Conservation (phyloP, 2,113 vertebrate genomes). For the Fulmarus glacialis region DNA sequence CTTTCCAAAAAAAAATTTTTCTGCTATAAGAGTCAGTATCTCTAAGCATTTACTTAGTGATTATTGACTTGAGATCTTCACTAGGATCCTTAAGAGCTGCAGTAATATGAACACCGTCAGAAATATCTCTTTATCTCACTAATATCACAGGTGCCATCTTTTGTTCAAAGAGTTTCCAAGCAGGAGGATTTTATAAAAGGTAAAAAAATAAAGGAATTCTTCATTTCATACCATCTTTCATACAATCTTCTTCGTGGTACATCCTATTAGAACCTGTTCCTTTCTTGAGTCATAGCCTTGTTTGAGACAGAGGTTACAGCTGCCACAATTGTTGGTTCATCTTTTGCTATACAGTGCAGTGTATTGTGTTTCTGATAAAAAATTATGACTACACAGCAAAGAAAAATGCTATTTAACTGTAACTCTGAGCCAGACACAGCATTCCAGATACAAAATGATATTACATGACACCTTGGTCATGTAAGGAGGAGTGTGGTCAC, state of each 20-base stretch:
- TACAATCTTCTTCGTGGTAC: background rate
- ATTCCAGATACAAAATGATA: background rate
- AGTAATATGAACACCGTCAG: background rate
- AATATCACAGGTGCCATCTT: background rate
- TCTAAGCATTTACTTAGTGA: background rate
- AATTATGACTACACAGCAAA: background rate
- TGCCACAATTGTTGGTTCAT: background rate
- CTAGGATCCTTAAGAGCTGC: background rate
- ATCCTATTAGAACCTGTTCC: background rate
- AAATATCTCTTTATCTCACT: background rate
- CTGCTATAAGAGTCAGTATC: rapidly evolving
- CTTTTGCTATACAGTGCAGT: background rate
- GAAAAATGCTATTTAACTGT: background rate
- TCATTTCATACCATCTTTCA: background rate
- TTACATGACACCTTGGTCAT: rapidly evolving
- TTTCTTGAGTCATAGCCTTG: background rate
- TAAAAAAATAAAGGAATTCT: background rate
- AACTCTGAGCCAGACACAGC: background rate
- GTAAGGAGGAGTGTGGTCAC: background rate
- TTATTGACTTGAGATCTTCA: background rate
- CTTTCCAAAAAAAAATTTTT: too few species aligned
- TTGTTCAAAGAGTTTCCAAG: background rate
- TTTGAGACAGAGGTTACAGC: background rate
- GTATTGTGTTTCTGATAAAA: background rate
- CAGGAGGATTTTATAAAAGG: background rate